Evolutionary conservation across 2,797 vertebrate species (phyloP).

Genomic region (Podargus strigoides): DNA sequence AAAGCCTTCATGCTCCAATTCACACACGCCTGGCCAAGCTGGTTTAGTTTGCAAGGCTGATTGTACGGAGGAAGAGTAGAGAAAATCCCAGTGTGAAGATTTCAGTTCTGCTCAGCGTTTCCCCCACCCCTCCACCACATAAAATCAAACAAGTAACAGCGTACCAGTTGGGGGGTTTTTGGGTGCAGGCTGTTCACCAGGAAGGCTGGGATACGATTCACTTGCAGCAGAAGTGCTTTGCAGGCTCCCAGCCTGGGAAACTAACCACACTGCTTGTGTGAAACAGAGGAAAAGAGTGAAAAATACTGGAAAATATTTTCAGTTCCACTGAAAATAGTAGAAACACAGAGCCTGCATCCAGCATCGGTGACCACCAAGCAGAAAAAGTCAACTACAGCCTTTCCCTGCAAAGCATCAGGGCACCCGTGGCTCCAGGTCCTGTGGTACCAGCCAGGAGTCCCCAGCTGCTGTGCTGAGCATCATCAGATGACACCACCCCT

Average conservation of each 20-base stretch:
- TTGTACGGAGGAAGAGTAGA: background rate
- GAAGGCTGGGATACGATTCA: background rate
- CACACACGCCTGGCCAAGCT: background rate
- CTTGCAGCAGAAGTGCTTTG: background rate
- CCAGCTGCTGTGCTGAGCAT: background rate
- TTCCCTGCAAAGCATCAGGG: background rate
- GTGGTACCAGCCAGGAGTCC: fast-evolving
- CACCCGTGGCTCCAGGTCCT: background rate
- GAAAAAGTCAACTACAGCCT: background rate
- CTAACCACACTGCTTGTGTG: background rate
- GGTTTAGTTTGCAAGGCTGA: background rate
- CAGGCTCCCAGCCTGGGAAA: background rate
- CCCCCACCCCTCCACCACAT: background rate
- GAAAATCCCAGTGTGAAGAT: background rate
- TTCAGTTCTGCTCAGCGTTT: background rate
- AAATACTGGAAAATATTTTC: background rate
- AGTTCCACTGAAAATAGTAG: background rate
- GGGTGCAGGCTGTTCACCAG: too few relatives aligned
- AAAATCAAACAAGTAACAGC: background rate
- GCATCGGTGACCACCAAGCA: background rate
- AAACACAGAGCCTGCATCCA: background rate
- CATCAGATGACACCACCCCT: background rate
- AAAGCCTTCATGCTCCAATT: background rate
- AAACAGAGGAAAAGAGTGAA: background rate
- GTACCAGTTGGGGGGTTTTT: background rate